Evolutionary conservation across 2,888 invertebrate genomes (phyloP).

Genomic region (Stegophylla sp.): DNA sequence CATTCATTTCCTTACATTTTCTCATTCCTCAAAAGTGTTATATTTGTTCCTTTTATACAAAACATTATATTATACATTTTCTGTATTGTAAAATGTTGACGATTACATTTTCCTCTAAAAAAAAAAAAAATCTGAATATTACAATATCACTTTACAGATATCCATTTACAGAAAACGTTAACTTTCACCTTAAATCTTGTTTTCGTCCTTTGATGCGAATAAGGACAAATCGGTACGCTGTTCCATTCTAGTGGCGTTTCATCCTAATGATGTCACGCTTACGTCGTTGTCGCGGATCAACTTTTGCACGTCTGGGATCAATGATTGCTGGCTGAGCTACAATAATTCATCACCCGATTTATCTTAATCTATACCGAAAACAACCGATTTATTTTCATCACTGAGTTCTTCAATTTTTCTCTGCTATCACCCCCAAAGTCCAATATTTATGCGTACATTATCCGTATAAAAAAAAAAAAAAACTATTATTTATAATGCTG

Average conservation of each 20-base stretch:
- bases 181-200: background rate
- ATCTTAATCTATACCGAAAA: conserved; percentile 34
- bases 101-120: too few species aligned
- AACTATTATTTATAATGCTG: too few species aligned
- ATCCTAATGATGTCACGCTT: conserved; percentile 49
- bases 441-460: background rate
- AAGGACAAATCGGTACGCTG: conserved; percentile 24
- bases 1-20: too few species aligned
- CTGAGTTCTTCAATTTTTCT: conserved; percentile 8
- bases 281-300: conserved; percentile 44
- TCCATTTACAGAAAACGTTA: background rate
- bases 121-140: too few species aligned
- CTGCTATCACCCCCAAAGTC: background rate
- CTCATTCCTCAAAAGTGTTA: too few species aligned
- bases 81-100: too few species aligned
- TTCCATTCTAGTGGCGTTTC: conserved; percentile 20
- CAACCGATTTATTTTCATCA: conserved; percentile 37
- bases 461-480: too few species aligned
- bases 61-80: too few species aligned
- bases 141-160: too few species aligned
- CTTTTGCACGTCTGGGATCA: conserved; percentile 35
- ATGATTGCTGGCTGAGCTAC: conserved; percentile 18
- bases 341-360: conserved; percentile 37
- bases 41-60: too few species aligned
- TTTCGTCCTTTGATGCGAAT: background rate